Evolutionary conservation across 2,888 invertebrate species (phyloP).

Genomic region (Agonopterix heracliana): DNA sequence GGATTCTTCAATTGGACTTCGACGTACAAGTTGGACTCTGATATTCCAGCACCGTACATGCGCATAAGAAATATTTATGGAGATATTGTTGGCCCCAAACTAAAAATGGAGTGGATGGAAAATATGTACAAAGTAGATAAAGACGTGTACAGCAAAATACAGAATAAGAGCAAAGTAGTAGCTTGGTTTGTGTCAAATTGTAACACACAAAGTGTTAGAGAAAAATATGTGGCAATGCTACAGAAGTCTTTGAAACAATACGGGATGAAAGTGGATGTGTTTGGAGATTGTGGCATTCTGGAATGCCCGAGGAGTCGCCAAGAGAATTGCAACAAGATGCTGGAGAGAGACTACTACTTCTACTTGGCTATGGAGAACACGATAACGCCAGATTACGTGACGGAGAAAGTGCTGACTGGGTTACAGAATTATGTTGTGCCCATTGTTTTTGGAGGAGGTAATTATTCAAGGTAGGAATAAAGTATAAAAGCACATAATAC

Average conservation of each 20-base stretch:
- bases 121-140: slow-evolving; percentile 30
- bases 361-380: slow-evolving; percentile 85
- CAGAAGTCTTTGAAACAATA: slow-evolving; percentile 32
- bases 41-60: slow-evolving; percentile 52
- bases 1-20: slow-evolving; percentile 63
- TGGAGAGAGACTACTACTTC: slow-evolving; percentile 80
- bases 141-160: slow-evolving; percentile 25
- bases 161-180: slow-evolving; percentile 50
- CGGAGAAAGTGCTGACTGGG: slow-evolving; percentile 78
- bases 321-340: slow-evolving; percentile 37
- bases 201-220: slow-evolving; percentile 37
- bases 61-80: slow-evolving; percentile 36
- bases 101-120: slow-evolving; percentile 34
- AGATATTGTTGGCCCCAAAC: slow-evolving; percentile 46
- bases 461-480: slow-evolving; percentile 69
- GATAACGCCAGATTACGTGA: slow-evolving; percentile 73
- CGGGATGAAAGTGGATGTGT: slow-evolving; percentile 64
- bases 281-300: slow-evolving; percentile 67
- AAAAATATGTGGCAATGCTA: slow-evolving; percentile 31
- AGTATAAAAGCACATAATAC: neutral
- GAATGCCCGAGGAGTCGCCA: slow-evolving; percentile 33
- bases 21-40: slow-evolving; percentile 59
- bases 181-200: slow-evolving; percentile 69
- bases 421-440: slow-evolving; percentile 78
- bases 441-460: slow-evolving; percentile 80